phyloP scores from a whole-genome alignment of 2,797 vertebrate genomes.

The Tenualosa thibaudeaui region DNA sequence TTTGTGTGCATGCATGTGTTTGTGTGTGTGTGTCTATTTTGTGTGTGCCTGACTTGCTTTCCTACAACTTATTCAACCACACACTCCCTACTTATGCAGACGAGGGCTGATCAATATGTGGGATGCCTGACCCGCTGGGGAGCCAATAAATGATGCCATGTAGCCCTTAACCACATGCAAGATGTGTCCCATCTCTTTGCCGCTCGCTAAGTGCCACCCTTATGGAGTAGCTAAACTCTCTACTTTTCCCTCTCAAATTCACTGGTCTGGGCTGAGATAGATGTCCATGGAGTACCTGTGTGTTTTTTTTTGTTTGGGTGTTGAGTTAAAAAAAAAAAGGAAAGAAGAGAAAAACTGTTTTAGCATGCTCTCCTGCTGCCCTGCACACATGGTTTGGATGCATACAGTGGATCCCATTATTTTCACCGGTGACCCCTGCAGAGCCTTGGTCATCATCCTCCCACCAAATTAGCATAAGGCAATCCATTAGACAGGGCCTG shows the following conservation, averaged over 20 bases:
- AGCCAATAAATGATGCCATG: slow-evolving; percentile 19
- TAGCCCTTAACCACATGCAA: slow-evolving; percentile 17
- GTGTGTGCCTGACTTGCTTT: background rate
- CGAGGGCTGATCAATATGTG: slow-evolving; percentile 22
- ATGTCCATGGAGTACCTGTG: background rate
- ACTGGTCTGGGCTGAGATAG: background rate
- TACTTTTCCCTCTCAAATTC: background rate
- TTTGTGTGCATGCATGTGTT: background rate
- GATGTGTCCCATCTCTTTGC: background rate
- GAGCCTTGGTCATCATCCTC: slow-evolving; percentile 41
- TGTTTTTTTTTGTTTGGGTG: background rate
- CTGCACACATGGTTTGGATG: slow-evolving; percentile 21
- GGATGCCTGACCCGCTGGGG: background rate
- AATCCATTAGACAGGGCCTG: slow-evolving; percentile 48
- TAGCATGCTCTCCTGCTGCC: slow-evolving; percentile 10
- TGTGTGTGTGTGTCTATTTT: slow-evolving; percentile 4
- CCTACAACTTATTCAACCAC: slow-evolving; percentile 11
- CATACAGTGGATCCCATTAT: slow-evolving; percentile 45
- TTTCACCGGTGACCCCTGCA: slow-evolving; percentile 43
- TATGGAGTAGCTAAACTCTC: background rate
- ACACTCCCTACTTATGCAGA: slow-evolving; percentile 20
- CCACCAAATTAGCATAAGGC: slow-evolving; percentile 47
- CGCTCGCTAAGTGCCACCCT: background rate
- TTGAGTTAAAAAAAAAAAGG: background rate
- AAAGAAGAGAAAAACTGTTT: background rate